These are phyloP conservation scores for Delia radicum DNA, from an alignment of 1,140 invertebrate genomes.

Conservation along the genomic window DNA sequence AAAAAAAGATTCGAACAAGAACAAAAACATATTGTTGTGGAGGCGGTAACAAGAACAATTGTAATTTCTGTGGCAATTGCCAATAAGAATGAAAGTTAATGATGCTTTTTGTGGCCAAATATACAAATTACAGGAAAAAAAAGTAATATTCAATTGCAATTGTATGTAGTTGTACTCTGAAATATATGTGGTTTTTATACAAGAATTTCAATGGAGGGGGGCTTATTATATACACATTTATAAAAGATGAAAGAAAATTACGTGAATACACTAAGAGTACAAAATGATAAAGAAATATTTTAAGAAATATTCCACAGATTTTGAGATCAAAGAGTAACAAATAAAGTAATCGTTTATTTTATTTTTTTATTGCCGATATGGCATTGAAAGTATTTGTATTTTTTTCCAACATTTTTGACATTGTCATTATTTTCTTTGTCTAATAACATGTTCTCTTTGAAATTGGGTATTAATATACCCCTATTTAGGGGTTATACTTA, in stretches of 20 bases:
- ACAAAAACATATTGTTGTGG: neutral
- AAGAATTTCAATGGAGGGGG: too few species aligned
- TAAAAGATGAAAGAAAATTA: neutral
- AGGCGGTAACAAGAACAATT: constrained; percentile 21
- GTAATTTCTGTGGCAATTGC: constrained; percentile 23
- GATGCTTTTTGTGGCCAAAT: constrained; percentile 23
- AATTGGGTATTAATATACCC: constrained; percentile 1
- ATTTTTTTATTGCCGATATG: neutral
- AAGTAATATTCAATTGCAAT: neutral
- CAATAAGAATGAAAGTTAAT: constrained; percentile 23
- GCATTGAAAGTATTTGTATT: neutral
- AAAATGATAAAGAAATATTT: too few species aligned
- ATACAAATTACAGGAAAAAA: constrained; percentile 19
- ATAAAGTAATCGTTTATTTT: neutral
- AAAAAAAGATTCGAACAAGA: neutral
- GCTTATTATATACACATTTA: neutral
- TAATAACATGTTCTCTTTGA: neutral
- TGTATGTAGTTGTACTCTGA: neutral
- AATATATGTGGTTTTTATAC: too few species aligned
- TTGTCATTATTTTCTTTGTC: neutral
- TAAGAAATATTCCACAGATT: neutral
- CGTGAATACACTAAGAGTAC: neutral
- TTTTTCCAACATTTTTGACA: neutral
- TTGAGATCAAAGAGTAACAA: neutral
- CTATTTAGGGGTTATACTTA: constrained; percentile 15